A percentile compares a stretch with the other conserved stretches of the same genome.
phyloP scores from a whole-genome alignment of 2,113 vertebrate genomes.

The Opisthocomus hoazin region DNA sequence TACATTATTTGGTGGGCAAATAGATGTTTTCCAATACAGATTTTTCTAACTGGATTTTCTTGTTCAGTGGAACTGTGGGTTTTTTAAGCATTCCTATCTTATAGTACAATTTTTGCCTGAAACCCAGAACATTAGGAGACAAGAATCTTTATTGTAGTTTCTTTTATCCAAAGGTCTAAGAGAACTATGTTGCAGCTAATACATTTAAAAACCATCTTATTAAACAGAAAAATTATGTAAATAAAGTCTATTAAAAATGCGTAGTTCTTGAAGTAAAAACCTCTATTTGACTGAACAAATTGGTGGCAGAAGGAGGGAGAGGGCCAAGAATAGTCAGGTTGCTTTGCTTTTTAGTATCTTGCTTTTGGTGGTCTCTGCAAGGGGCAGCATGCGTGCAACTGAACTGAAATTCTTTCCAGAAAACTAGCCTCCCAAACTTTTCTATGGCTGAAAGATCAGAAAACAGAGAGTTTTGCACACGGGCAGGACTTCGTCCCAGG shows the following conservation, averaged over 20 bases:
- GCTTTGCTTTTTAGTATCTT: background rate
- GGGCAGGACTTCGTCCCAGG: background rate
- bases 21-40: slow-evolving; percentile 75
- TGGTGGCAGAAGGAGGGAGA: background rate
- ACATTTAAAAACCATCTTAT: slow-evolving; percentile 39
- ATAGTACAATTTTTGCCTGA: slow-evolving; percentile 46
- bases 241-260: slow-evolving; percentile 54
- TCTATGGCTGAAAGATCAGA: background rate
- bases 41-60: slow-evolving; percentile 76
- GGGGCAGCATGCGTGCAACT: fast-evolving
- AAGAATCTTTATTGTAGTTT: slow-evolving; percentile 18
- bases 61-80: slow-evolving; percentile 69
- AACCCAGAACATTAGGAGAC: slow-evolving; percentile 40
- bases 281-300: background rate
- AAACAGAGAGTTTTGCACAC: background rate
- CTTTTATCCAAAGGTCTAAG: slow-evolving; percentile 32
- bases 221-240: slow-evolving; percentile 31
- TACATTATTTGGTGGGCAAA: slow-evolving; percentile 82
- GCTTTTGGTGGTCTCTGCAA: background rate
- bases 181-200: slow-evolving; percentile 35
- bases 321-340: background rate
- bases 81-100: slow-evolving; percentile 69
- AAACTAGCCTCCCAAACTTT: background rate
- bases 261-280: background rate
- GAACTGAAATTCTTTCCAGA: background rate